Conservation (phyloP, 2,113 vertebrate species). For the Rhinoderma darwinii region DNA sequence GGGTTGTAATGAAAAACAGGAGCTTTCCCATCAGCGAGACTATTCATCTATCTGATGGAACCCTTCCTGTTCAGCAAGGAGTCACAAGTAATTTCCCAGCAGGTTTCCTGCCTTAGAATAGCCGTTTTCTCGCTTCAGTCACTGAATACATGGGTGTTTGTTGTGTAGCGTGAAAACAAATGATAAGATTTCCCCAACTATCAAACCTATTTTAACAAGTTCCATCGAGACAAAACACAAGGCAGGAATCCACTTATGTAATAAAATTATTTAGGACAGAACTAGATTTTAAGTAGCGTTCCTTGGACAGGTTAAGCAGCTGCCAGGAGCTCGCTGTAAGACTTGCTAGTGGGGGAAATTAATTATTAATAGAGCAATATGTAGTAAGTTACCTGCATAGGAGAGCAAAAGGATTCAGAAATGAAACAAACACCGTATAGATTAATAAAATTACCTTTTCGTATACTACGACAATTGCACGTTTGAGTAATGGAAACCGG, state of each 20-base stretch:
- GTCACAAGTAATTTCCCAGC: slow-evolving; percentile 45
- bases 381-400: no score
- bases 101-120: slow-evolving; percentile 31
- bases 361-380: no score
- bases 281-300: neutral
- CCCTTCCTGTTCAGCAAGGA: slow-evolving; percentile 48
- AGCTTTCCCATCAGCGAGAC: slow-evolving; percentile 35
- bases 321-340: no score
- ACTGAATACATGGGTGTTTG: neutral
- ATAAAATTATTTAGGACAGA: neutral
- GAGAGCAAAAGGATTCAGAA: no score
- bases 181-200: no score
- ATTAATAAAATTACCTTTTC: no score
- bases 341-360: no score
- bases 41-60: slow-evolving; percentile 39
- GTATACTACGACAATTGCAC: no score
- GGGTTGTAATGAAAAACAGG: neutral
- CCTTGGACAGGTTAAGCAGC: neutral
- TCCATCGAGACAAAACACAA: neutral
- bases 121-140: no score
- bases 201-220: neutral
- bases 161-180: neutral
- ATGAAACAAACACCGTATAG: no score
- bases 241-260: no score
- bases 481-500: no score